A percentile compares a stretch with the other conserved stretches of the same genome.
These are phyloP conservation scores for Sinocyclocheilus anophthalmus DNA, from an alignment of 2,113 vertebrate species.

Conservation along the genomic window DNA sequence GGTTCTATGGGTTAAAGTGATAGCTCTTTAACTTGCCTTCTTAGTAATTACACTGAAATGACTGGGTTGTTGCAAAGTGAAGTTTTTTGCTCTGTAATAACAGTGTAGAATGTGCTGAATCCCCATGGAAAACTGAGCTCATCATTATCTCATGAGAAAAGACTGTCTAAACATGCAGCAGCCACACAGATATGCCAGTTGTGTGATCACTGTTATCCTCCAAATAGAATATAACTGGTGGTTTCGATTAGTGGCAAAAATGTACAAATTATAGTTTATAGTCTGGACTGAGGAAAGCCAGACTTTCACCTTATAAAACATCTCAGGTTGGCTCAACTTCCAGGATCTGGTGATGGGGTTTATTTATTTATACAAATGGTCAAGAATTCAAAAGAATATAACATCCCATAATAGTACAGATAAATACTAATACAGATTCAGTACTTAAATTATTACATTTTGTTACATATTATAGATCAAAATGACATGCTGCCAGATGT, in stretches of 20 bases:
- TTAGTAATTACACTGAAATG: constrained; percentile 6
- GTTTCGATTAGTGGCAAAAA: neutral
- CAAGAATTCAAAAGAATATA: neutral
- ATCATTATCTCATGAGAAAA: constrained; percentile 31
- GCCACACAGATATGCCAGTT: neutral
- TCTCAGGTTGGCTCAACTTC: neutral
- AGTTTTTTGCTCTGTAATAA: constrained; percentile 17
- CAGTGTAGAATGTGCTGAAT: constrained; percentile 7
- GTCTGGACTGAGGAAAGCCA: constrained; percentile 1
- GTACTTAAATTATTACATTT: neutral
- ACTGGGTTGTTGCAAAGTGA: neutral
- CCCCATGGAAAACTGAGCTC: neutral
- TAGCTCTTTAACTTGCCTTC: neutral
- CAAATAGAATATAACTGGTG: neutral
- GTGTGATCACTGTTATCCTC: constrained; percentile 5
- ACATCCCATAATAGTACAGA: neutral
- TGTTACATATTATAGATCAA: too few species aligned
- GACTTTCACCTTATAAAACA: constrained; percentile 25
- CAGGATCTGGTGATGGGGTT: neutral
- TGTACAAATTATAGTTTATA: neutral
- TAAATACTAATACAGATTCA: neutral
- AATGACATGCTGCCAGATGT: too few species aligned
- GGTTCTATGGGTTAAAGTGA: neutral
- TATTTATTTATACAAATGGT: neutral
- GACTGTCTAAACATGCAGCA: constrained; percentile 1